Conservation (phyloP, 2,888 invertebrate species). For the Helleia helle region DNA sequence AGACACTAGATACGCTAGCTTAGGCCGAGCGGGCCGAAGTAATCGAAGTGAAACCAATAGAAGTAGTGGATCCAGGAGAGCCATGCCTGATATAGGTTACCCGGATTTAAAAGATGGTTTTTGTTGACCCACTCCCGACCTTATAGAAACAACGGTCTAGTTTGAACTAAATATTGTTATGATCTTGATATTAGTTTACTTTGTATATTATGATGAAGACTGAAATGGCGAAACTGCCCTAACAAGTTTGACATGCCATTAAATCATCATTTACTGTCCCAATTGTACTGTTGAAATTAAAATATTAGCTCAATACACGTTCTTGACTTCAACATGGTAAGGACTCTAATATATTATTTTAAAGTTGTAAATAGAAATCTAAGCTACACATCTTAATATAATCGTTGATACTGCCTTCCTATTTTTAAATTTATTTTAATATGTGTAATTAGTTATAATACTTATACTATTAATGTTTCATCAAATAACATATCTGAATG, state of each 20-base stretch:
- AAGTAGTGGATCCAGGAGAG: constrained; percentile 55
- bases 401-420: constrained; percentile 9
- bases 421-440: constrained; percentile 8
- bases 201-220: constrained; percentile 54
- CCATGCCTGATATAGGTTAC: constrained; percentile 66
- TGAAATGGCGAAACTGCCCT: constrained; percentile 64
- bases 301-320: constrained; percentile 3
- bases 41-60: constrained; percentile 50
- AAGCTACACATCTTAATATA: constrained; percentile 1
- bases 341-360: neutral
- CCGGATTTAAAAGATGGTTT: constrained; percentile 80
- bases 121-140: constrained; percentile 79
- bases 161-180: constrained; percentile 18
- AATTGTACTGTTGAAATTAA: constrained; percentile 4
- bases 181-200: constrained; percentile 20
- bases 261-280: constrained; percentile 6
- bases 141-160: constrained; percentile 62
- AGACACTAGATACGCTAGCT: constrained; percentile 65
- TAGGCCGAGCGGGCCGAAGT: constrained; percentile 57
- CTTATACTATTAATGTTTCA: constrained; percentile 27
- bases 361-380: constrained; percentile 3
- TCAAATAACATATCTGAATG: constrained; percentile 67
- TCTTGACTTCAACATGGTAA: neutral
- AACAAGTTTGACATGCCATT: constrained; percentile 34
- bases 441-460: constrained; percentile 10